phyloP scores from a whole-genome alignment of 2,797 vertebrate genomes.

The Sebastes kiyomatsui region DNA sequence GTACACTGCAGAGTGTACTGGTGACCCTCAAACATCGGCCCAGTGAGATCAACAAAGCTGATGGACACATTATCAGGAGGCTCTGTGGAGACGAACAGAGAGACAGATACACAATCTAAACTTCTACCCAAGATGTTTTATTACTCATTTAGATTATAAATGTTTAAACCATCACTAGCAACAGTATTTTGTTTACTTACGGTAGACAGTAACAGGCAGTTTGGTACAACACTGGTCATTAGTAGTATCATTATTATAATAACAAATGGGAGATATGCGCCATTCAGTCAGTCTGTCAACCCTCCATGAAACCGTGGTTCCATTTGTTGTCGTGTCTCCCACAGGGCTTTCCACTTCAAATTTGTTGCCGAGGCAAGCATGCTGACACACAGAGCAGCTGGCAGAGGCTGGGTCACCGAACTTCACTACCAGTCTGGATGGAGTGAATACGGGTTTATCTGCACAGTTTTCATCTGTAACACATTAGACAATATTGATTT shows the following conservation, averaged over 20 bases:
- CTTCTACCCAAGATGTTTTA: neutral
- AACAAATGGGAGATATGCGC: fast-evolving
- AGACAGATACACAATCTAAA: neutral
- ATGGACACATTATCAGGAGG: slow-evolving; percentile 64
- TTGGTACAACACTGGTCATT: fast-evolving
- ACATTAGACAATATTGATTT: no score
- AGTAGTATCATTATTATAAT: fast-evolving
- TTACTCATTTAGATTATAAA: neutral
- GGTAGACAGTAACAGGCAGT: slow-evolving; percentile 33
- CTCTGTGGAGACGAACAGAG: slow-evolving; percentile 46
- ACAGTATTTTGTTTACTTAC: slow-evolving; percentile 28
- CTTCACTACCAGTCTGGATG: slow-evolving; percentile 47
- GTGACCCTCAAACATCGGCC: slow-evolving; percentile 21
- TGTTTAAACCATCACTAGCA: neutral
- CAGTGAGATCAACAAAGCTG: slow-evolving; percentile 21
- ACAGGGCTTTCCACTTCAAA: neutral
- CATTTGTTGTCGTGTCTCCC: fast-evolving
- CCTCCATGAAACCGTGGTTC: neutral
- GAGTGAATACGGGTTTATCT: slow-evolving; percentile 24
- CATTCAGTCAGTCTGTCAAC: slow-evolving; percentile 1
- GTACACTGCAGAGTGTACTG: slow-evolving; percentile 56
- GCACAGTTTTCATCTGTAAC: neutral
- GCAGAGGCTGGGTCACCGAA: slow-evolving; percentile 4
- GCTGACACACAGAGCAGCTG: slow-evolving; percentile 25
- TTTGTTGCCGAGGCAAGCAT: fast-evolving